Evolutionary conservation across 2,113 vertebrate genomes (phyloP).

Genomic region (Gyps fulvus): DNA sequence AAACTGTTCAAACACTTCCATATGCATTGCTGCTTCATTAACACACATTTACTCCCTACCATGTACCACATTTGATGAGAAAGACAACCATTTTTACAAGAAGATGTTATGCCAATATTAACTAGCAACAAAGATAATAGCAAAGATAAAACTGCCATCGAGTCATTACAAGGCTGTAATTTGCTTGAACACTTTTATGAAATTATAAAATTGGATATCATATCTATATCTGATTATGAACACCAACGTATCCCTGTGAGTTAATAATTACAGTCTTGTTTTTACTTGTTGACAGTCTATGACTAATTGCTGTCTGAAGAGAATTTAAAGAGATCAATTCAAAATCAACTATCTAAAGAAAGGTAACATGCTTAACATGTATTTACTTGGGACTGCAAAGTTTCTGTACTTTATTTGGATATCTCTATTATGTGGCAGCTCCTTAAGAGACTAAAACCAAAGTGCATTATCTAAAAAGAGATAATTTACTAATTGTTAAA

Average conservation of each 20-base stretch:
- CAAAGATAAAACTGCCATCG: background rate
- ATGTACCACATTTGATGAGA: background rate
- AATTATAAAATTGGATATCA: slow-evolving; percentile 39
- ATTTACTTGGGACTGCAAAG: background rate
- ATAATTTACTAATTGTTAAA: background rate
- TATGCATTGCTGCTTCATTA: background rate
- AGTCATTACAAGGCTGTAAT: slow-evolving; percentile 49
- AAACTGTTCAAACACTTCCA: background rate
- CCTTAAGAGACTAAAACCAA: background rate
- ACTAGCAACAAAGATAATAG: slow-evolving; percentile 14
- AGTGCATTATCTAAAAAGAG: background rate
- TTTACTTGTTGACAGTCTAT: slow-evolving; percentile 50
- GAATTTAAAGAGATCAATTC: slow-evolving; percentile 35
- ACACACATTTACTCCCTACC: background rate
- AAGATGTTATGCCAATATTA: slow-evolving; percentile 40
- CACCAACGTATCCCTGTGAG: background rate
- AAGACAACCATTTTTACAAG: background rate
- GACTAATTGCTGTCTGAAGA: slow-evolving; percentile 58
- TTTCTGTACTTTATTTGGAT: background rate
- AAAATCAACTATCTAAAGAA: slow-evolving; percentile 16
- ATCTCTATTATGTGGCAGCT: background rate
- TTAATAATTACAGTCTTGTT: slow-evolving; percentile 54
- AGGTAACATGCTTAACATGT: background rate
- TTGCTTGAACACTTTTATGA: slow-evolving; percentile 31
- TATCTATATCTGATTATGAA: slow-evolving; percentile 45